Conservation (phyloP, 2,797 vertebrate species). For the Argyrosomus regius region DNA sequence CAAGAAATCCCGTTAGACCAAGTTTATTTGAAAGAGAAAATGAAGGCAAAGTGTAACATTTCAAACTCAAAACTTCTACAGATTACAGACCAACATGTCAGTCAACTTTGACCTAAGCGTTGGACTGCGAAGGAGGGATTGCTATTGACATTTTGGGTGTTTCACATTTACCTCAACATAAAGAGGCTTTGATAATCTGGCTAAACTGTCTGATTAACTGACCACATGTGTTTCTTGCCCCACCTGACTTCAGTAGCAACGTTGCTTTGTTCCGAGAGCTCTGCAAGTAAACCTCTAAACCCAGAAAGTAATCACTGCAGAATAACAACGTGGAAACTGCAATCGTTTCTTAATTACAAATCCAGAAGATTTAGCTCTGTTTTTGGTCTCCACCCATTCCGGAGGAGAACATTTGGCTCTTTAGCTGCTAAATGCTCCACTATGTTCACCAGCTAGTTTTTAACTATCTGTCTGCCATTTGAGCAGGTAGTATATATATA, state of each 20-base stretch:
- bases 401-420: neutral
- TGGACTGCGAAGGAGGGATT: neutral
- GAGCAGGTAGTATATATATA: no score
- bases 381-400: neutral
- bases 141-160: neutral
- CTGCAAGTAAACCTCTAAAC: neutral
- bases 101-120: neutral
- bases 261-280: neutral
- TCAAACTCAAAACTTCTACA: neutral
- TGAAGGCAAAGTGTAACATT: neutral
- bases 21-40: constrained; percentile 1
- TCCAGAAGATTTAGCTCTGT: neutral
- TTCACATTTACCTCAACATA: neutral
- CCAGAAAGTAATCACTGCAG: no score
- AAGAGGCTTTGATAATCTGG: neutral
- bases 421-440: no score
- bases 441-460: no score
- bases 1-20: constrained; percentile 1
- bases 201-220: neutral
- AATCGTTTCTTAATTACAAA: neutral
- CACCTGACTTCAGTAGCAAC: neutral
- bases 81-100: neutral
- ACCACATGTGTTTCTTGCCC: neutral
- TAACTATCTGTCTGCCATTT: no score
- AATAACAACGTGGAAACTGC: neutral